Conservation (phyloP, 2,113 vertebrate species). For the Thalassarche chlororhynchos region DNA sequence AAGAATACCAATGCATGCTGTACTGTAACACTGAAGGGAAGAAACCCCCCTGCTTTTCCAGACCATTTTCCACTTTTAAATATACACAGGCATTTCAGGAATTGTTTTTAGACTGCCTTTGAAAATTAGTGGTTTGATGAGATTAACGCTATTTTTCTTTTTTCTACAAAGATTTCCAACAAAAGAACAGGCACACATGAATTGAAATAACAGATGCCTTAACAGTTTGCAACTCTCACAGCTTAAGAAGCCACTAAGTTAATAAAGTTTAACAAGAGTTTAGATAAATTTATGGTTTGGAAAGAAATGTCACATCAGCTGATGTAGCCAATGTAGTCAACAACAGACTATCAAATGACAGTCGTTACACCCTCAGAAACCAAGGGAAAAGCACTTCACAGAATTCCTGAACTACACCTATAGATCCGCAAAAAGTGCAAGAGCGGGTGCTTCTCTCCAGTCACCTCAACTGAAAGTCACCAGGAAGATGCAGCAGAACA, state of each 20-base stretch:
- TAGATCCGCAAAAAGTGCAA: fast-evolving
- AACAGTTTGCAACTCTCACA: neutral
- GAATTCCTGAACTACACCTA: neutral
- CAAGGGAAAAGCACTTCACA: neutral
- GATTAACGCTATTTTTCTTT: neutral
- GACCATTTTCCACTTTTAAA: neutral
- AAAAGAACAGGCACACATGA: too few species aligned
- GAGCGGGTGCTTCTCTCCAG: neutral
- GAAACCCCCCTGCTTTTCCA: neutral
- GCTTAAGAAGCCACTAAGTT: neutral
- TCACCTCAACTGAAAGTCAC: neutral
- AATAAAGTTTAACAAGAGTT: neutral
- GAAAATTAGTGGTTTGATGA: neutral
- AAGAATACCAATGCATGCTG: neutral
- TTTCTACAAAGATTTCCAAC: neutral
- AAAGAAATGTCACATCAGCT: neutral
- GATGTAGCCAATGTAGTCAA: fast-evolving
- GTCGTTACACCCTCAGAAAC: neutral
- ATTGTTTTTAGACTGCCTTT: neutral
- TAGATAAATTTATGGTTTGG: neutral
- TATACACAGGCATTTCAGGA: neutral
- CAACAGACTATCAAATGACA: neutral
- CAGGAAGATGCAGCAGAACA: neutral
- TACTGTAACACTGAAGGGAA: neutral
- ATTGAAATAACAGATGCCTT: neutral